phyloP scores from a whole-genome alignment of 2,113 vertebrate species.

The Chaetura pelagica region DNA sequence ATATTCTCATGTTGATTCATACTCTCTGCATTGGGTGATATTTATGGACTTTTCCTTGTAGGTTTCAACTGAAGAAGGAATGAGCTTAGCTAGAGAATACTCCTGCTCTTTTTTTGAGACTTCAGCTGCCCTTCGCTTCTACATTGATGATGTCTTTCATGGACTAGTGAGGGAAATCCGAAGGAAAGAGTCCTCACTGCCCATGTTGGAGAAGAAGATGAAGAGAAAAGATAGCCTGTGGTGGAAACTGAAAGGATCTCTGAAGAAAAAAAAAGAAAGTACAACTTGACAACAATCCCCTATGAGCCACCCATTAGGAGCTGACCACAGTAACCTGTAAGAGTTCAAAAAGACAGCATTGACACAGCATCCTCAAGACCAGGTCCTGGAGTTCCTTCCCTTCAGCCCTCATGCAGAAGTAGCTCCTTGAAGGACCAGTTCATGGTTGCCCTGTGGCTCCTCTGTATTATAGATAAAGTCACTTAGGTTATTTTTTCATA shows the following conservation, averaged over 20 bases:
- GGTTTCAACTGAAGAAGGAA: slow-evolving; percentile 86
- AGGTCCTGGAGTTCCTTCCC: not conserved
- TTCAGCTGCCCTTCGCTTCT: slow-evolving; percentile 81
- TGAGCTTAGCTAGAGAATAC: slow-evolving; percentile 81
- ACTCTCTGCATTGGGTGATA: not conserved
- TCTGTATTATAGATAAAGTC: slow-evolving; percentile 12
- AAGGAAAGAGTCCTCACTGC: slow-evolving; percentile 74
- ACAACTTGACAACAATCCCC: slow-evolving; percentile 55
- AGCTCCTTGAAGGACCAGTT: not conserved
- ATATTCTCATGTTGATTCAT: not conserved
- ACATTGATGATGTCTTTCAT: slow-evolving; percentile 84
- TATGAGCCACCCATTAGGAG: not conserved
- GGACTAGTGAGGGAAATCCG: slow-evolving; percentile 84
- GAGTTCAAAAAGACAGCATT: slow-evolving; percentile 40
- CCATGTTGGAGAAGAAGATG: slow-evolving; percentile 74
- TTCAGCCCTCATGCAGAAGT: slow-evolving; percentile 17
- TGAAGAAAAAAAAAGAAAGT: slow-evolving; percentile 80
- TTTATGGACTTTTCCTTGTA: slow-evolving; percentile 22
- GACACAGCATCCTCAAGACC: slow-evolving; percentile 9
- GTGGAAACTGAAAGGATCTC: slow-evolving; percentile 79
- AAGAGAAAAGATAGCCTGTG: slow-evolving; percentile 80
- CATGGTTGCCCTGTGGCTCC: not conserved
- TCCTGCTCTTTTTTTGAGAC: slow-evolving; percentile 86
- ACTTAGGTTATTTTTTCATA: not conserved
- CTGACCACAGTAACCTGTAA: not conserved